Evolutionary conservation across 2,797 vertebrate species (phyloP), one percentile per base, ranked within the genome.

Genomic region (Sebastiscus albofasciatus): DNA sequence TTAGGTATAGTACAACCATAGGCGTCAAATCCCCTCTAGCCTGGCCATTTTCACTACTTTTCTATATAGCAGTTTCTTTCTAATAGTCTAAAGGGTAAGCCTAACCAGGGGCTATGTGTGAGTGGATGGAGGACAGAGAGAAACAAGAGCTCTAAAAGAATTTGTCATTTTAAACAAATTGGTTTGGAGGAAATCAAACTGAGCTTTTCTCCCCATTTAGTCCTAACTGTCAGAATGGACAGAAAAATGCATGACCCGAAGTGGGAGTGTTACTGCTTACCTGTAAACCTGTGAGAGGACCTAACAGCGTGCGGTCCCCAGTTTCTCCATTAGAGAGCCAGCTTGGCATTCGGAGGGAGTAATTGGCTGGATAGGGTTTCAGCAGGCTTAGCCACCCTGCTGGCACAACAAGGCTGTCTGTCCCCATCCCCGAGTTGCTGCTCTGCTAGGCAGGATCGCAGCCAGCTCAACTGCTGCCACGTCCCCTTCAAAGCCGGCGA

Each of bases 341-440:
- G 86, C 91, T 90, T 94, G 94, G 92, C 90, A 91, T 91, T 91
- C 78, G 85, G 86, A 79, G 83, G 86, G 91, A 95, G 92, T 95
- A 96, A 95, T 95, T 96, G 95, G 93, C 93, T 90, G 92, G 91
- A 88, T 90, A 68, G 91, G 92, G 91, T 92, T 96, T 94, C 89
- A 77, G 91, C 84, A 86, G 92, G 94, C 93, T 96, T 94, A 95
- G 93, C 91, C 90, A 93, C 93, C 92, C 91, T 86, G 93, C 94
- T 95, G 95, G 94, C 93, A 94, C 92, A 87, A 91, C 90, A 90
- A 86, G 89, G 54, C 90, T 82, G 89, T 82, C 86, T 91, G 91
- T 93, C 90, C 90, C 86, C 69, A 27, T 90, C 90, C 89, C 86
- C 18, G 87, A 88, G 89, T 91, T 80, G 82, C 90, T 89, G 90